Base-by-base conservation (phyloP, 2,113 vertebrate species). In the Uria lomvia region DNA sequence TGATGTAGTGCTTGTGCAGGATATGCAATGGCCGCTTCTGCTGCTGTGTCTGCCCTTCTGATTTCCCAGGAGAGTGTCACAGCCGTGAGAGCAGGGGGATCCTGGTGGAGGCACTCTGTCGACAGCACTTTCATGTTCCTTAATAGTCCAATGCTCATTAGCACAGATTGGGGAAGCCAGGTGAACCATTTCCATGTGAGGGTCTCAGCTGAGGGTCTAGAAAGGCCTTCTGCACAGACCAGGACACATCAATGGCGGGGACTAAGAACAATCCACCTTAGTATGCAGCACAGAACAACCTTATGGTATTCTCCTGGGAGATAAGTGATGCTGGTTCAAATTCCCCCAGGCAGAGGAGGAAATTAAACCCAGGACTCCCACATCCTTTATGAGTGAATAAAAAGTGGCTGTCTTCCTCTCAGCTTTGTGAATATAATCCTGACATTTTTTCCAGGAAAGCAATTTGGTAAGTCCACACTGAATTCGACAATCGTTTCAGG, bases 321-420 rank as follows among this genome's bases (percentile, higher is more conserved):
- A 86, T 94, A 95, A 96, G 95, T 88, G 94, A 95, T 94, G 82
- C 92, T 86, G 95, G 95, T 86, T 96, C 87, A 93, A 95, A 94
- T 95, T 96, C 96, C 96, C 92, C 72, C 88, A 94, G 96, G 96
- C 96, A 96, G 85, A 95, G 16, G 43, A 97, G 96, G 96, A 97
- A 97, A 97, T 97, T 96, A 96, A 96, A 97, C 96, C 90, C 90
- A 96, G 90, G 95, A 93, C 92, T 97, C 86, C 90, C 92, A 95
- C 88, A 95, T 96, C 94, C 95, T 96, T 96, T 96, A 93, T 94
- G 96, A 96, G 88, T 86, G 96, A 95, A 97, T 96, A 96, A 93
- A 93, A 95, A 94, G 96, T 95, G 96, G 50, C 85, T 96, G 88
- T 86, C 92, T 95, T 93, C 86, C 94, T 92, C 92, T 93, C 90